phyloP scores from a whole-genome alignment of 2,888 invertebrate genomes.

The Folsomia manolachei region DNA sequence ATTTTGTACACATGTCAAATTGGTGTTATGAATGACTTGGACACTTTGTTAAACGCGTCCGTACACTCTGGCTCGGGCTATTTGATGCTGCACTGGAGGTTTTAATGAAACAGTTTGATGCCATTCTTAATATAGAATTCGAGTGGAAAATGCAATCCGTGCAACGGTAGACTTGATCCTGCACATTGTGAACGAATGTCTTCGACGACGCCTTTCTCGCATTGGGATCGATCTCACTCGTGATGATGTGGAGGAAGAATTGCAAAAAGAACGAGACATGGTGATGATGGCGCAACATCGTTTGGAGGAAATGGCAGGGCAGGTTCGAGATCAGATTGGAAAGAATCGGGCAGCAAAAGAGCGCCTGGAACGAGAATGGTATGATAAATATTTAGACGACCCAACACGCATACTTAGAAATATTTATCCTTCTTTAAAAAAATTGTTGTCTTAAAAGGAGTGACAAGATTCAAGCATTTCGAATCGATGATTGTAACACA shows the following conservation, averaged over 20 bases:
- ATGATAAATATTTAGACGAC: too few species aligned
- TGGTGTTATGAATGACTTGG: too few species aligned
- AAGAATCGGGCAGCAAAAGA: conserved; percentile 77
- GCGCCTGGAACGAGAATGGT: conserved; percentile 84
- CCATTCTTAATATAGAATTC: conserved; percentile 35
- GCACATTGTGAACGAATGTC: conserved; percentile 69
- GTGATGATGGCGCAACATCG: conserved; percentile 46
- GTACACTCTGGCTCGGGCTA: background rate
- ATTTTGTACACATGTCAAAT: too few species aligned
- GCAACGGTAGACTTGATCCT: conserved; percentile 49
- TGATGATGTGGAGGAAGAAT: conserved; percentile 72
- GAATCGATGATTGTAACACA: conserved; percentile 68
- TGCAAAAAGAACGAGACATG: conserved; percentile 60
- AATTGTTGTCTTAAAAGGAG: too few species aligned
- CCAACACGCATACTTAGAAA: too few species aligned
- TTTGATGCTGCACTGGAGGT: background rate
- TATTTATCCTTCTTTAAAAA: too few species aligned
- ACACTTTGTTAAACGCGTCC: too few species aligned
- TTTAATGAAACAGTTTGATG: background rate
- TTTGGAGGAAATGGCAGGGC: conserved; percentile 53
- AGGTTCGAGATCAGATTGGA: conserved; percentile 68
- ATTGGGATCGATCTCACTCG: conserved; percentile 71
- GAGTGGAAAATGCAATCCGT: conserved; percentile 47
- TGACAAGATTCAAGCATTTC: conserved; percentile 79
- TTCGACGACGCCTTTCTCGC: conserved; percentile 68